Percentiles rank a stretch among this genome's conserved stretches.
These are phyloP conservation scores for Sebastes steindachneri DNA, from an alignment of 2,797 vertebrate species.

Conservation along the genomic window DNA sequence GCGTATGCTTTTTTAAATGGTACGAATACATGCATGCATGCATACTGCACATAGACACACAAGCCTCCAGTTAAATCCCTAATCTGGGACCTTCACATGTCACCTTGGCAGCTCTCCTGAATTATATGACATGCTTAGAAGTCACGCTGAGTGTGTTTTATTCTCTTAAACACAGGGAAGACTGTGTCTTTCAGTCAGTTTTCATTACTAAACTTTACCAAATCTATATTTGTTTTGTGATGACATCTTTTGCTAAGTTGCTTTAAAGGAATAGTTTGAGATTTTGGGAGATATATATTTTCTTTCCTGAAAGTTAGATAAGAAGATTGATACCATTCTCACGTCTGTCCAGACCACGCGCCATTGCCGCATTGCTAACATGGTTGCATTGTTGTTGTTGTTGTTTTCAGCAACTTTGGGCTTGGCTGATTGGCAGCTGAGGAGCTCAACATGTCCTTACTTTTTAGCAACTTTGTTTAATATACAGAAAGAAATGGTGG, in stretches of 20 bases:
- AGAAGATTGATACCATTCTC: not conserved
- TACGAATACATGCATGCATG: not conserved
- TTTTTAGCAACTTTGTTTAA: not conserved
- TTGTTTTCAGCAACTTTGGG: not conserved
- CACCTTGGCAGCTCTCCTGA: slow-evolving; percentile 8
- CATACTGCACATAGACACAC: not conserved
- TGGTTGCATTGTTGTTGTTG: not conserved
- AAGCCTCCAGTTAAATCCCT: slow-evolving; percentile 5
- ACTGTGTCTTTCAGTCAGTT: not conserved
- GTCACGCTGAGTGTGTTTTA: not conserved
- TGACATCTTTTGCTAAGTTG: not conserved
- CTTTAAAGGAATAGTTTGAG: not conserved
- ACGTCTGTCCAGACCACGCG: not conserved
- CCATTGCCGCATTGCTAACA: not conserved
- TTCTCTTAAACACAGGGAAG: too few species aligned
- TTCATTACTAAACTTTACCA: not conserved
- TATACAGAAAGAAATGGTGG: not conserved
- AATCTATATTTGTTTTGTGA: not conserved
- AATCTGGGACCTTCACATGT: slow-evolving; percentile 11
- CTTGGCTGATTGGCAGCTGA: not conserved
- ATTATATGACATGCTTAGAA: not conserved
- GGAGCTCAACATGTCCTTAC: not conserved
- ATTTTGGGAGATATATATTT: not conserved
- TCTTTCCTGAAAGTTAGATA: not conserved
- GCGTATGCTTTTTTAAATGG: not conserved